phyloP scores from a whole-genome alignment of 30 jellyfish, hydroid and myxozoan genomes.

The Thelohanellus kitauei region DNA sequence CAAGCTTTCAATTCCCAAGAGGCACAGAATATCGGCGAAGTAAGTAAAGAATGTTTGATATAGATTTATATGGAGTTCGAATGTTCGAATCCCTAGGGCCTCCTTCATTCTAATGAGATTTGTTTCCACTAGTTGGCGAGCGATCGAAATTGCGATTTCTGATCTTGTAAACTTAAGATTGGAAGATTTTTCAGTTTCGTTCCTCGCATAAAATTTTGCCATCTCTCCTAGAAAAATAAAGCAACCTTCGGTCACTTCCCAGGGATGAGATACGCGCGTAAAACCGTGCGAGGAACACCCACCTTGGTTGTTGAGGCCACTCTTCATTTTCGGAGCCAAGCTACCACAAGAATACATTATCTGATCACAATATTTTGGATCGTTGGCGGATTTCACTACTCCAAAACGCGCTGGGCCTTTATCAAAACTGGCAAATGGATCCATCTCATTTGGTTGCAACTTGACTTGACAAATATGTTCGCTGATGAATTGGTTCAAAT shows the following conservation, averaged over 20 bases:
- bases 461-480: conserved; percentile 16
- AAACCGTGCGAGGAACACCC: conserved; percentile 66
- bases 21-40: too few relatives aligned
- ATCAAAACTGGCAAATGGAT: conserved; percentile 44
- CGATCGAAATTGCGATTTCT: too few relatives aligned
- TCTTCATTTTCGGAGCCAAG: conserved; percentile 73
- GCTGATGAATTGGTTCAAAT: conserved; percentile 11
- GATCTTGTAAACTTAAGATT: too few relatives aligned
- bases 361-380: conserved; percentile 50
- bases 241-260: conserved; percentile 93
- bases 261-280: conserved; percentile 63
- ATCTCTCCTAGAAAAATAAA: conserved; percentile 25
- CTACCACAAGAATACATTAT: conserved; percentile 92
- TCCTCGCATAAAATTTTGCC: too few relatives aligned
- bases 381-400: conserved; percentile 32
- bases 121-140: too few relatives aligned
- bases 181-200: too few relatives aligned
- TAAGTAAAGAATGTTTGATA: too few relatives aligned
- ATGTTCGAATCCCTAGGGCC: too few relatives aligned
- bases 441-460: conserved; percentile 26
- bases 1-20: too few relatives aligned
- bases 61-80: too few relatives aligned
- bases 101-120: too few relatives aligned
- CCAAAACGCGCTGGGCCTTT: conserved; percentile 70
- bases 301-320: conserved; percentile 73